Evolutionary conservation across 2,888 invertebrate genomes (phyloP).

Genomic region (Drosophila longiperda): DNA sequence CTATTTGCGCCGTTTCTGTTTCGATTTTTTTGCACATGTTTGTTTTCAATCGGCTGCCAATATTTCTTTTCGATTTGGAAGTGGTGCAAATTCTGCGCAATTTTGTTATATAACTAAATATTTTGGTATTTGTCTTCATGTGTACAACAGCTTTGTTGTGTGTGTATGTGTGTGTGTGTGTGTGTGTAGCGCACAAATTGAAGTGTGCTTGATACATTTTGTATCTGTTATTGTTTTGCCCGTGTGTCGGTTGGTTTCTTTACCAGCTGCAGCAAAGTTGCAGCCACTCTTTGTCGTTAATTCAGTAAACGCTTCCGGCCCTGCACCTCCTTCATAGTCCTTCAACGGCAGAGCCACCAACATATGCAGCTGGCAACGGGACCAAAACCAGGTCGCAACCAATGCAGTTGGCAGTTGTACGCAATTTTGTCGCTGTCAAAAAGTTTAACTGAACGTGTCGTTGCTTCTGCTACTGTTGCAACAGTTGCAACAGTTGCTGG

Average conservation of each 20-base stretch:
- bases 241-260: slow-evolving; percentile 54
- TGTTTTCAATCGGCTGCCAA: slow-evolving; percentile 40
- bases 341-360: slow-evolving; percentile 4
- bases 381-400: slow-evolving; percentile 14
- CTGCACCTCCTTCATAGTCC: not conserved
- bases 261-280: slow-evolving; percentile 67
- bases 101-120: slow-evolving; percentile 74
- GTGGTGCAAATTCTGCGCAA: slow-evolving; percentile 28
- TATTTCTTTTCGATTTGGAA: slow-evolving; percentile 78
- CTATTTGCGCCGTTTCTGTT: slow-evolving; percentile 9
- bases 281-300: slow-evolving; percentile 68
- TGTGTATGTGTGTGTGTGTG: slow-evolving; percentile 9
- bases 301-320: slow-evolving; percentile 66
- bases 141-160: slow-evolving; percentile 46
- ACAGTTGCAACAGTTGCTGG: slow-evolving; percentile 12
- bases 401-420: slow-evolving; percentile 71
- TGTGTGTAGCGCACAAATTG: slow-evolving; percentile 60
- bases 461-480: slow-evolving; percentile 23
- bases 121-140: slow-evolving; percentile 72
- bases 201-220: slow-evolving; percentile 75
- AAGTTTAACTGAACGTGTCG: slow-evolving; percentile 60
- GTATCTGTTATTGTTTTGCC: slow-evolving; percentile 72
- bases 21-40: slow-evolving; percentile 12
- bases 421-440: slow-evolving; percentile 78
- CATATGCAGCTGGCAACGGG: slow-evolving; percentile 34